These are phyloP conservation scores for Pantherophis alleghaniensis DNA, from an alignment of 2,797 vertebrate genomes.

Conservation along the genomic window DNA sequence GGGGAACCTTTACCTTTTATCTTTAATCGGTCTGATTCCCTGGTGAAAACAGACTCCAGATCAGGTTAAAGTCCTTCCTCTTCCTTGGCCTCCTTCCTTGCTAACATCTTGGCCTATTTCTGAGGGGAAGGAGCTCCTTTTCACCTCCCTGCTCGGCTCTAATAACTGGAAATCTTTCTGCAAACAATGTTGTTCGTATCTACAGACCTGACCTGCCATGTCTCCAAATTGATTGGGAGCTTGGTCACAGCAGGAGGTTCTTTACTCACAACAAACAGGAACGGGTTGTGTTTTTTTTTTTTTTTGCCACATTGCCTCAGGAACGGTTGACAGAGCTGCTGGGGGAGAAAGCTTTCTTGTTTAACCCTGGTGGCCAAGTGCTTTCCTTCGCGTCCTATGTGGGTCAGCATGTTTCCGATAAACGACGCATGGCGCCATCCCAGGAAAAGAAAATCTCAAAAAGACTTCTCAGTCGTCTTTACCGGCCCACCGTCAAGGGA, in stretches of 20 bases:
- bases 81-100: conserved; percentile 22
- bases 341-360: conserved; percentile 20
- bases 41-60: neutral
- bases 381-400: neutral
- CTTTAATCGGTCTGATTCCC: conserved; percentile 11
- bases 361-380: conserved; percentile 21
- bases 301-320: rapidly evolving
- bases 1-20: too few relatives aligned
- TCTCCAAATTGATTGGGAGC: conserved; percentile 47
- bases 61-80: conserved; percentile 19
- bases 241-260: conserved; percentile 24
- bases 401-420: neutral
- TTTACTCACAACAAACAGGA: conserved; percentile 26
- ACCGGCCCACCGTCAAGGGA: neutral
- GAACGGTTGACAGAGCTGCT: neutral
- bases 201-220: conserved; percentile 36
- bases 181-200: conserved; percentile 53
- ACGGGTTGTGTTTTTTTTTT: neutral
- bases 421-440: neutral
- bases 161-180: conserved; percentile 51
- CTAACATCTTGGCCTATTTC: conserved; percentile 27
- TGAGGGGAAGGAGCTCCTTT: conserved; percentile 29
- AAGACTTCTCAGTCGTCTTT: neutral
- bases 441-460: neutral
- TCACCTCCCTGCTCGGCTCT: conserved; percentile 36